Evolutionary conservation across 2,888 invertebrate genomes (phyloP).

Genomic region (Lasioglossum zephyrum): DNA sequence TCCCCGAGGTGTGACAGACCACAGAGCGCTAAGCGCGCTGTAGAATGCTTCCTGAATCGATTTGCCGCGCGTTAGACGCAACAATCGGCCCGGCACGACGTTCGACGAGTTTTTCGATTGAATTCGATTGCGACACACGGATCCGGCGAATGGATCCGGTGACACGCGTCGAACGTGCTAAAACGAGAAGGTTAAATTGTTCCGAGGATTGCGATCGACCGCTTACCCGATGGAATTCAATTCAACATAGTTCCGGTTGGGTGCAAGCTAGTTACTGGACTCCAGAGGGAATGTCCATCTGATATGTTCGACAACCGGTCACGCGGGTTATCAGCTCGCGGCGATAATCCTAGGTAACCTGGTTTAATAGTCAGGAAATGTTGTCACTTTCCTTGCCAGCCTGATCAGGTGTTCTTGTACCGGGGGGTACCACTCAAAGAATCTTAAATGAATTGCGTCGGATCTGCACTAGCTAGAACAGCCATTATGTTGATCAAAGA

Average conservation of each 20-base stretch:
- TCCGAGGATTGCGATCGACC: slow-evolving; percentile 6
- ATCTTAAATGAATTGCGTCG: neutral
- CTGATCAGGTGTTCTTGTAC: neutral
- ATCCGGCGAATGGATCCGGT: neutral
- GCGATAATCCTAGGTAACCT: slow-evolving; percentile 8
- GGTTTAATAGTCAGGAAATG: neutral
- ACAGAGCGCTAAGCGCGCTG: neutral
- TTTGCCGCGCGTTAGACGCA: neutral
- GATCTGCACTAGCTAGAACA: neutral
- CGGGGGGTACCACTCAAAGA: too few species aligned
- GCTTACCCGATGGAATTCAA: slow-evolving; percentile 10
- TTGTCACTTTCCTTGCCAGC: neutral
- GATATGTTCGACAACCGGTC: slow-evolving; percentile 8
- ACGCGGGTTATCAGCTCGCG: neutral
- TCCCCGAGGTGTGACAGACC: neutral
- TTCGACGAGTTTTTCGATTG: slow-evolving; percentile 30
- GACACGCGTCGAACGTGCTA: neutral
- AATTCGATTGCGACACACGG: slow-evolving; percentile 7
- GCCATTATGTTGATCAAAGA: neutral
- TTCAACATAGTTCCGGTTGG: slow-evolving; percentile 2
- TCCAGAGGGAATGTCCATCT: slow-evolving; percentile 9
- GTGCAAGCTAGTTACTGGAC: neutral
- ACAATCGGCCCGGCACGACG: neutral
- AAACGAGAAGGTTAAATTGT: slow-evolving; percentile 14
- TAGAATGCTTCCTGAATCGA: neutral